These are phyloP conservation scores for Murina feae DNA, from an alignment of 2,113 vertebrate genomes.

Conservation along the genomic window DNA sequence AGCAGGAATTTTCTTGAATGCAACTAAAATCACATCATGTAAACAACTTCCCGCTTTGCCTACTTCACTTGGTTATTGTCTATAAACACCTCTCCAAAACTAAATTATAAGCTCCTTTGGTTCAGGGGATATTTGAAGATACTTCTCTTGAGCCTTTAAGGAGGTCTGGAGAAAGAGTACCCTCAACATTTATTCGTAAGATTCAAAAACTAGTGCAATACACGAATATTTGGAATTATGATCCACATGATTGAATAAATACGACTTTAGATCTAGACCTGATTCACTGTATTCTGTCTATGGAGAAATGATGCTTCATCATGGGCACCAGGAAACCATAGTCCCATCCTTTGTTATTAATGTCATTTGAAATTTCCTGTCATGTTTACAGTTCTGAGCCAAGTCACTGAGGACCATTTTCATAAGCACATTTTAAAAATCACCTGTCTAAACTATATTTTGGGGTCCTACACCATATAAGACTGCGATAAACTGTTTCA, in stretches of 20 bases:
- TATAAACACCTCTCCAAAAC: background rate
- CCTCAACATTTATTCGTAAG: background rate
- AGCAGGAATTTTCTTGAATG: background rate
- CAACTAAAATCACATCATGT: background rate
- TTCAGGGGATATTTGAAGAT: background rate
- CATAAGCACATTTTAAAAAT: background rate
- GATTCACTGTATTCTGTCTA: background rate
- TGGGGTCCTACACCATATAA: background rate
- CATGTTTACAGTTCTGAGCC: background rate
- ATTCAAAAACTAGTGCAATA: background rate
- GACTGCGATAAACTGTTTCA: background rate
- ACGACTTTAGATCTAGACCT: background rate
- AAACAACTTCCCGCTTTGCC: background rate
- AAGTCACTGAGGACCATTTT: background rate
- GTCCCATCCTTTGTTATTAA: background rate
- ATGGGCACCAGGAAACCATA: background rate
- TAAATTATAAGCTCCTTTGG: background rate
- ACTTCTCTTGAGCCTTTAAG: background rate
- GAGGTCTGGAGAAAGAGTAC: background rate
- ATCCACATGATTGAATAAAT: background rate
- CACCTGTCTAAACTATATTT: background rate
- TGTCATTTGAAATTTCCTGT: background rate
- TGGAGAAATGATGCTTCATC: background rate
- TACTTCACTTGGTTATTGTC: background rate
- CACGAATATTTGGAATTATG: background rate